Evolutionary conservation across 2,113 vertebrate species (phyloP), one percentile per base, ranked within the genome.

Genomic region (Barbus barbus): DNA sequence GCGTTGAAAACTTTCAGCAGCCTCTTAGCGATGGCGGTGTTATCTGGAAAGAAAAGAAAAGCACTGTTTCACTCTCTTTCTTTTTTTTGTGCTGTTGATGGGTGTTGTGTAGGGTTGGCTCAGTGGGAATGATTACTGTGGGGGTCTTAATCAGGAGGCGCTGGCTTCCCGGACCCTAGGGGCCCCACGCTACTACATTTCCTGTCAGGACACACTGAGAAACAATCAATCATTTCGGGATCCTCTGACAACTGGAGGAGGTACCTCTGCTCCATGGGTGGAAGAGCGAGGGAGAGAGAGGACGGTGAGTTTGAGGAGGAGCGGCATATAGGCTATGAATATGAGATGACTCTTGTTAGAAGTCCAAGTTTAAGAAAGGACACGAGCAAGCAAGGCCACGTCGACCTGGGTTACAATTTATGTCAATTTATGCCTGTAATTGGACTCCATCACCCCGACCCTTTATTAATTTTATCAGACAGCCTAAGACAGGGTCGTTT

Each of bases 171-270:
- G 91, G 94, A 94, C 94, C 96, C 96, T 94, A 90, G 95, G 95
- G 97, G 96, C 94, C 93, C 81, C 90, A 92, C 94, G 93, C 95
- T 95, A 95, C 96, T 94, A 92, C 95, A 95, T 94, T 96, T 93
- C 90, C 93, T 95, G 93, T 97, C 97, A 97, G 94, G 91, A 94
- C 94, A 92, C 22, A 65, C 94, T 93, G 96, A 95, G 94, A 96
- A 97, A 96, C 96, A 98, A 97, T 99, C 96, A 95, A 96, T 99
- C 97, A 98, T 95, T 92, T 91, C 94, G 93, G 92, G 78, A 88
- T 51, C 12, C 90, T 90, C 88, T 26, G 90, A 91, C 93, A 85
- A 87, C 85, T 93, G 93, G 94, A 89, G 91, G 92, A 96, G 94
- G 92, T 92, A 92, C 91, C 92, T 90, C 81, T 90, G 93, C 93